A percentile compares a stretch with the other conserved stretches of the same genome.
These are phyloP conservation scores for Gnathonemus longibarbis DNA, from an alignment of 2,113 vertebrate genomes.

Conservation along the genomic window DNA sequence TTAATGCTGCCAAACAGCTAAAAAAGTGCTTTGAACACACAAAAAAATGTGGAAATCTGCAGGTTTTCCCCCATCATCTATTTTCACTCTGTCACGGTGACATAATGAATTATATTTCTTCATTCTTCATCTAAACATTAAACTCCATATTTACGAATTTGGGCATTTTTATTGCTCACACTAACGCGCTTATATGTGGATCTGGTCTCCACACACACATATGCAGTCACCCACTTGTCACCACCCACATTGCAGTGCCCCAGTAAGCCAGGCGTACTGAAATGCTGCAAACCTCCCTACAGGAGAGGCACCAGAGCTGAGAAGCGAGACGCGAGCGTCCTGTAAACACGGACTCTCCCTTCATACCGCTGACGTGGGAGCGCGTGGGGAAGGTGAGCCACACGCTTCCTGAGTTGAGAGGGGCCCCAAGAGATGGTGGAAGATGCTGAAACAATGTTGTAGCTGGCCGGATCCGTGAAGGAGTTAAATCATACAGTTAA, in stretches of 20 bases:
- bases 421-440: background rate
- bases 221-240: background rate
- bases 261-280: background rate
- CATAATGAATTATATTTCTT: background rate
- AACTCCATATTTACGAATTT: background rate
- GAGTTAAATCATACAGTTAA: background rate
- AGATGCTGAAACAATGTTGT: background rate
- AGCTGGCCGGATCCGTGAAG: background rate
- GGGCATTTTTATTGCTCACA: background rate
- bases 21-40: background rate
- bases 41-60: background rate
- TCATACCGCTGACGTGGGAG: background rate
- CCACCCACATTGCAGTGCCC: background rate
- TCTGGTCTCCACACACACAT: background rate
- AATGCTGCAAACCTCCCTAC: background rate
- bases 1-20: background rate
- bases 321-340: background rate
- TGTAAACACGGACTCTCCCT: background rate
- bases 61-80: background rate
- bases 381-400: background rate
- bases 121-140: background rate
- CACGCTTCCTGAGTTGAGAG: background rate
- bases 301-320: background rate
- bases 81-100: background rate
- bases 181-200: background rate